Evolutionary conservation across 2,113 vertebrate species (phyloP), one percentile per base, ranked within the genome.

Genomic region (Prunella himalayana): DNA sequence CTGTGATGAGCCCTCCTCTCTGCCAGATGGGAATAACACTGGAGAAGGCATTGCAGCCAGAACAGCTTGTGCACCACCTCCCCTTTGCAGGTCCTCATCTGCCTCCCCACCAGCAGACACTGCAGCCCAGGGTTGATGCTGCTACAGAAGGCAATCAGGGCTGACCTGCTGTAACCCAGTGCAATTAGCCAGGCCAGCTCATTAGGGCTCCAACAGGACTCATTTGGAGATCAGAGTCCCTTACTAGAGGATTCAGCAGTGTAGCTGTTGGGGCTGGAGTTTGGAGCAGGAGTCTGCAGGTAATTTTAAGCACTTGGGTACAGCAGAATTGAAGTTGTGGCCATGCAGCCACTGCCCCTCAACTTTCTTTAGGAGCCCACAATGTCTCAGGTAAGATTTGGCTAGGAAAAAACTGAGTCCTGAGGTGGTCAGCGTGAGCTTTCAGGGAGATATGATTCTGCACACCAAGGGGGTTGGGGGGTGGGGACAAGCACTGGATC

Each of bases 21-120:
- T 0, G 5, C 24, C 37, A 60, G 31, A 17, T 44, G n/a, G 42
- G 42, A 85, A 27, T 73, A 61, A 44, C 0, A 0, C 33, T 35
- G 51, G 28, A 82, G 82, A 88, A 75, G 21, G 4, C 17, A 13
- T 1, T 85, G 65, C 31, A 84, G 30, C 22, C 2, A 2, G 15
- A 82, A 25, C 39, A 63, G n/a, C 21, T 49, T 64, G 53, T 76
- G 57, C 22, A 49, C 4, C 42, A 31, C 23, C 37, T n/a, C 71
- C 39, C 39, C 19, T 64, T 63, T 75, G 42, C 39, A 51, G 23
- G 7, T 9, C 35, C 17, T 11, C 66, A 19, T 14, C 63, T 5
- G 0, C 33, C 28, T 73, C 35, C 44, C 14, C 57, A 18, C 8
- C 28, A 19, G n/a, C 61, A 79, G 59, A 39, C 25, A 19, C 59